Evolutionary conservation across 2,113 vertebrate species (phyloP).

Genomic region (Plestiodon gilberti): DNA sequence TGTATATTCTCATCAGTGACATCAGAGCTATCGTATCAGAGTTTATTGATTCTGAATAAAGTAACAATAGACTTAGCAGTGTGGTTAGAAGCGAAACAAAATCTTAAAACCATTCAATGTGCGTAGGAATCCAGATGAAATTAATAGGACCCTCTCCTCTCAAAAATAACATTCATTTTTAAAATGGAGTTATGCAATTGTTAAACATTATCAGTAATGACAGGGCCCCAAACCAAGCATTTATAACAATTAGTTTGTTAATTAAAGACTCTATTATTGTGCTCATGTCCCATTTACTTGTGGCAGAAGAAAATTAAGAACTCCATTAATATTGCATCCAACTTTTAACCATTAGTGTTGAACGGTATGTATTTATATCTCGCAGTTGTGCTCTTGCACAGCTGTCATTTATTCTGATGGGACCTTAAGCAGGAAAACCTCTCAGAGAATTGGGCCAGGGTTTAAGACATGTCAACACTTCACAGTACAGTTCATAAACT

Average conservation of each 20-base stretch:
- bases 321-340: conserved; percentile 9
- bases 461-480: not conserved
- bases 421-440: not conserved
- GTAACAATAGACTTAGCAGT: not conserved
- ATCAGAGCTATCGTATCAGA: not conserved
- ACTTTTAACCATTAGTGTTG: conserved; percentile 3
- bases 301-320: conserved; percentile 23
- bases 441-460: not conserved
- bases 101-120: not conserved
- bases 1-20: not conserved
- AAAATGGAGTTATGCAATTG: conserved; percentile 1
- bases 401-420: not conserved
- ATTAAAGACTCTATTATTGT: conserved; percentile 26
- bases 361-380: conserved; percentile 2
- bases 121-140: not conserved
- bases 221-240: conserved; percentile 14
- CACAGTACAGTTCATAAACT: not conserved
- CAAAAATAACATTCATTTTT: conserved; percentile 1
- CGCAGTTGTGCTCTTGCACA: not conserved
- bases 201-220: conserved; percentile 16
- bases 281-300: conserved; percentile 17
- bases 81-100: not conserved
- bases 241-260: conserved; percentile 28
- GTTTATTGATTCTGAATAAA: not conserved
- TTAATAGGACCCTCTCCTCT: not conserved